phyloP scores from a whole-genome alignment of 2,113 vertebrate species.

The Steatornis caripensis region DNA sequence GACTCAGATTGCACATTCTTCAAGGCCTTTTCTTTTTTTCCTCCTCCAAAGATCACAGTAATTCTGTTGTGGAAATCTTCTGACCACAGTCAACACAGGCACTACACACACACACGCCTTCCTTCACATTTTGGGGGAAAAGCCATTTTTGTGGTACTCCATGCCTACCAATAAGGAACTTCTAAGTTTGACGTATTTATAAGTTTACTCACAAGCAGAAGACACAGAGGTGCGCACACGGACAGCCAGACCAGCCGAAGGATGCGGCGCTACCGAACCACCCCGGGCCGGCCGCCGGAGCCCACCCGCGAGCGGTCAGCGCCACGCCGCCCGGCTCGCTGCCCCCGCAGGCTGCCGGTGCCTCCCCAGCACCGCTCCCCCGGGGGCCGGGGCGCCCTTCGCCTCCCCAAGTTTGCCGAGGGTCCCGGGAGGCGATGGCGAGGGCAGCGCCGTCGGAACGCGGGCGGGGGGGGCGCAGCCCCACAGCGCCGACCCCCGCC shows the following conservation, averaged over 20 bases:
- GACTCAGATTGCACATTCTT: neutral
- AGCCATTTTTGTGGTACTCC: neutral
- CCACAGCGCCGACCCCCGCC: neutral
- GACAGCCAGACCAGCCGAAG: neutral
- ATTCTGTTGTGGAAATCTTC: neutral
- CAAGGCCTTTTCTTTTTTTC: neutral
- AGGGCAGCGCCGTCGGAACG: neutral
- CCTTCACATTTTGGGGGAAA: rapidly evolving
- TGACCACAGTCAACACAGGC: neutral
- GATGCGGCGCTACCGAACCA: neutral
- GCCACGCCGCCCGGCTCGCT: neutral
- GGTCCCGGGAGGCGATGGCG: neutral
- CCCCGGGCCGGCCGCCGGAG: neutral
- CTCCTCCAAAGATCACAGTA: neutral
- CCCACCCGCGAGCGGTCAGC: neutral
- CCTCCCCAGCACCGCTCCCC: neutral
- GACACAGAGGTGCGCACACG: neutral
- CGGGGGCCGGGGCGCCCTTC: neutral
- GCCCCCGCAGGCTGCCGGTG: neutral
- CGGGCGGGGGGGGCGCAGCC: no score
- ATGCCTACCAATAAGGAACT: neutral
- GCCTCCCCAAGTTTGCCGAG: neutral
- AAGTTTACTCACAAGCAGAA: conserved; percentile 13
- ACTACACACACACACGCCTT: neutral
- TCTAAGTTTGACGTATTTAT: neutral